Evolutionary conservation across 2,113 vertebrate species (phyloP).

Genomic region (Nothocercus nigrocapillus): DNA sequence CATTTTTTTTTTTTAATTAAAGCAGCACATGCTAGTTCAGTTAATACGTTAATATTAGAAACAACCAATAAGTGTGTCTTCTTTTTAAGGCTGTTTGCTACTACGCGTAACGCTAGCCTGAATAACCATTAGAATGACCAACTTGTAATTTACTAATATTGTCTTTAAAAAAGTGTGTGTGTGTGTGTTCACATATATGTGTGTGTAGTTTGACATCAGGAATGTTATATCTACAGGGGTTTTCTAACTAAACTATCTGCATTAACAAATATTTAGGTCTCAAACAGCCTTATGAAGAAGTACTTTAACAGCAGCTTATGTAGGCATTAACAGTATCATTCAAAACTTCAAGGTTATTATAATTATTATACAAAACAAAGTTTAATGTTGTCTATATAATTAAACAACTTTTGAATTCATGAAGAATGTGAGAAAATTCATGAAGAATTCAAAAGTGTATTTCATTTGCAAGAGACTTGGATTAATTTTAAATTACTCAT

Average conservation of each 20-base stretch:
- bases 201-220: not conserved
- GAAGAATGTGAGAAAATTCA: not conserved
- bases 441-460: not conserved
- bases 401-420: rapidly evolving
- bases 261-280: conserved; percentile 22
- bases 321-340: conserved; percentile 6
- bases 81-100: conserved; percentile 43
- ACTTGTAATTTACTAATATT: not conserved
- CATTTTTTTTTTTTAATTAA: not conserved
- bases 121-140: rapidly evolving
- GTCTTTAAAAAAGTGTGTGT: not conserved
- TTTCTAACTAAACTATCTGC: not conserved
- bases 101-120: rapidly evolving
- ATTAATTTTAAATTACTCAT: not conserved
- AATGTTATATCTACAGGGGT: not conserved
- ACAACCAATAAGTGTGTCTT: not conserved
- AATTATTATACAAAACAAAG: not conserved
- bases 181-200: not conserved
- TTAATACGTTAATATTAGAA: conserved; percentile 41
- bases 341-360: not conserved
- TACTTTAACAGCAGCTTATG: conserved; percentile 71
- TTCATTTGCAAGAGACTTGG: not conserved
- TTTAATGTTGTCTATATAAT: not conserved
- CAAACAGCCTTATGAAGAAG: conserved; percentile 50
- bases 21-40: conserved; percentile 66